These are phyloP conservation scores for Zoanthus gigantus DNA, from an alignment of 92 coral and sea anemone species.

Conservation along the genomic window DNA sequence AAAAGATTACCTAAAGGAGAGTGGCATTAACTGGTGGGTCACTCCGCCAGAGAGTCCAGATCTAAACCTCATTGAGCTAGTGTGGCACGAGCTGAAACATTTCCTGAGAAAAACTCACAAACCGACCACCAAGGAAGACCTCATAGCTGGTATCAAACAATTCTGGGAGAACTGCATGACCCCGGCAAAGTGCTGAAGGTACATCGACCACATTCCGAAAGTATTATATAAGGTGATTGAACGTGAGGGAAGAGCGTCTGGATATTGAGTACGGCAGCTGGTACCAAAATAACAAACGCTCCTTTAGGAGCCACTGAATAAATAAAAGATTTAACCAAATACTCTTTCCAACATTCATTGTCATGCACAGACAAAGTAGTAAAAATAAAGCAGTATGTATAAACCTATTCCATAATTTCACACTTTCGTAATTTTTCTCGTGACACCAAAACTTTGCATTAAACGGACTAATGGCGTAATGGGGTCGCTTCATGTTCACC, in stretches of 20 bases:
- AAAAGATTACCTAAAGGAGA: background rate
- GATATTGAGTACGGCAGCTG: background rate
- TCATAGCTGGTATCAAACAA: conserved; percentile 34
- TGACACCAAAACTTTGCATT: background rate
- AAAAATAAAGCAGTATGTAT: background rate
- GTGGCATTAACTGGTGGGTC: conserved; percentile 32
- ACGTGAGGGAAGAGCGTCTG: background rate
- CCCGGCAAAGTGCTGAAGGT: conserved; percentile 34
- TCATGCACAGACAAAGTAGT: background rate
- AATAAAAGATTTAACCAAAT: background rate
- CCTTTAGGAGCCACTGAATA: background rate
- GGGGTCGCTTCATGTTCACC: background rate
- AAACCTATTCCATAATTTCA: background rate
- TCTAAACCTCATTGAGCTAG: conserved; percentile 47
- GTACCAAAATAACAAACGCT: background rate
- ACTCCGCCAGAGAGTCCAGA: conserved; percentile 30
- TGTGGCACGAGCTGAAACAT: conserved; percentile 56
- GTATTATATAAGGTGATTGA: background rate
- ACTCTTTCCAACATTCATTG: background rate
- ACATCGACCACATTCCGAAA: conserved; percentile 36
- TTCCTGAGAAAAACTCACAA: conserved; percentile 28
- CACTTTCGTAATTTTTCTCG: background rate
- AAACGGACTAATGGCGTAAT: background rate
- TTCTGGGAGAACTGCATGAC: conserved; percentile 44
- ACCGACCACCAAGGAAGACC: conserved; percentile 54